Evolutionary conservation across 2,113 vertebrate genomes (phyloP), one percentile per base, ranked within the genome.

Genomic region (Morone saxatilis): DNA sequence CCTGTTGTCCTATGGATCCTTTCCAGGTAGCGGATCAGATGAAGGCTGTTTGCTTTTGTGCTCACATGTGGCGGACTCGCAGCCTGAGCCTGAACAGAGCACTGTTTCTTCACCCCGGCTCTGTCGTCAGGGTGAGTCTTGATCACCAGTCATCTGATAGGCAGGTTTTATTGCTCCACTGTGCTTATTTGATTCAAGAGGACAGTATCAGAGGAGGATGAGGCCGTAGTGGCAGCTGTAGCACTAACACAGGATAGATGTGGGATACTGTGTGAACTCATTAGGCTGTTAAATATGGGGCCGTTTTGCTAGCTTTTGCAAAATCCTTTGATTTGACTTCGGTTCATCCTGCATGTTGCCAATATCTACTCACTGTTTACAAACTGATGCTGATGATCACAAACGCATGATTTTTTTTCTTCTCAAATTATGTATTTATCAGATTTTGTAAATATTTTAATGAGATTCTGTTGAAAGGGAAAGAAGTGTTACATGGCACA

Each of bases 301-400:
- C 70, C 12, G 71, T 81, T 82, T 80, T 85, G 61, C 17, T 66
- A 66, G 70, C 59, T 87, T 77, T 83, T 81, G 51, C 59, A 75
- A 80, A 86, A 77, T 76, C 56, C 16, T 71, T 84, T 53, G 31
- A 86, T 89, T 86, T 80, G 72, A 69, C 45, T 83, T 76, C 40
- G 22, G 73, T 51, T 88, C 84, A 89, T 85, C 88, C 92, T 96
- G 97, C 96, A 97, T 97, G 97, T 91, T 77, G 88, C 94, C 53
- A 81, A 81, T 93, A 84, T 92, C 38, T 78, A 82, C 62, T 87
- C 81, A 90, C 87, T 92, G 93, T 95, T 95, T 95, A 95, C 94
- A 93, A 65, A 86, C 56, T 43, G 70, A 82, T 59, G 80, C 76
- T 9, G 51, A 83, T 43, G 69, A 81, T 68, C 83, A 91, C 71